A percentile compares a stretch with the other conserved stretches of the same genome.
phyloP scores from a whole-genome alignment of 2,797 vertebrate species.

The Acrossocheilus fasciatus region DNA sequence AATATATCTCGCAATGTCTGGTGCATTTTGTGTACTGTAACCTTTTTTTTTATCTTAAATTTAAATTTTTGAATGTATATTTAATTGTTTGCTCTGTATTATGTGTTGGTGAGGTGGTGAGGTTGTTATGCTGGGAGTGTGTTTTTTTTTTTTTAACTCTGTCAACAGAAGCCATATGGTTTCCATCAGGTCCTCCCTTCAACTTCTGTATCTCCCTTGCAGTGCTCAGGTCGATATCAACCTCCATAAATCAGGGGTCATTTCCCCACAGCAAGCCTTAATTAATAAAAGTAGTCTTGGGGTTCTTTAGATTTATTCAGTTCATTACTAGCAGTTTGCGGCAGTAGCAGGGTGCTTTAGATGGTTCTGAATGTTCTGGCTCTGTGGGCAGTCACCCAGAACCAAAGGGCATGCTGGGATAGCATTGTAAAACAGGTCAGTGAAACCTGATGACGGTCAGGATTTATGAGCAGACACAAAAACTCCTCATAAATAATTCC shows the following conservation, averaged over 20 bases:
- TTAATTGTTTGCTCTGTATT: neutral
- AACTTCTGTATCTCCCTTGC: conserved; percentile 11
- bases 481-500: conserved; percentile 62
- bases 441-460: conserved; percentile 58
- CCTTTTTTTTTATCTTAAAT: neutral
- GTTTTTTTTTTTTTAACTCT: neutral
- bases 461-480: conserved; percentile 63
- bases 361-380: conserved; percentile 19
- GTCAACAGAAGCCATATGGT: conserved; percentile 71
- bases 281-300: conserved; percentile 62
- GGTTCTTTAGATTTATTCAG: conserved; percentile 60
- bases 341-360: neutral
- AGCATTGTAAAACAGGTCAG: conserved; percentile 66
- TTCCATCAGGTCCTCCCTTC: conserved; percentile 69
- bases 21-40: neutral
- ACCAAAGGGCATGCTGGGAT: conserved; percentile 66
- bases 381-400: conserved; percentile 56
- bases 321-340: neutral
- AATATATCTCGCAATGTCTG: neutral
- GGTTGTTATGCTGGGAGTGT: conserved; percentile 37
- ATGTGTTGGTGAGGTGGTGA: conserved; percentile 52
- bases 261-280: conserved; percentile 34
- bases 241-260: conserved; percentile 55
- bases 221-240: conserved; percentile 43
- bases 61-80: neutral